These are phyloP conservation scores for Sebastes matsubarae DNA, from an alignment of 2,797 vertebrate genomes.

Conservation along the genomic window DNA sequence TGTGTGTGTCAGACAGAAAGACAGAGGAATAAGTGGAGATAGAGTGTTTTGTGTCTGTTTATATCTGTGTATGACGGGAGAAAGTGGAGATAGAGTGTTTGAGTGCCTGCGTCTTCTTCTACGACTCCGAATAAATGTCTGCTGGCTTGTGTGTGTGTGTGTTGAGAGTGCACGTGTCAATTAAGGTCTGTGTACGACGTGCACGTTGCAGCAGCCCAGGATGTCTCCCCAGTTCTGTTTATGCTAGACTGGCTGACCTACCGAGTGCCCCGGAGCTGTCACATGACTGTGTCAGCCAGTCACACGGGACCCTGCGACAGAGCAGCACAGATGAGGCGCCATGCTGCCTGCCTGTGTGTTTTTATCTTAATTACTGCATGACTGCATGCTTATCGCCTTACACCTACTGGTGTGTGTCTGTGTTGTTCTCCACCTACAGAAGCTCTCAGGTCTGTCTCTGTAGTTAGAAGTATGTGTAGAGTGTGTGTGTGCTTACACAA, in stretches of 20 bases:
- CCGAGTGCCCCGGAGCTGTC: conserved; percentile 50
- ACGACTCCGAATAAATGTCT: conserved; percentile 14
- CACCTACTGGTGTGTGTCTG: background rate
- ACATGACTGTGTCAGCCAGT: conserved; percentile 53
- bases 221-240: conserved; percentile 52
- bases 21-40: background rate
- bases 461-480: background rate
- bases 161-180: background rate
- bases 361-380: conserved; percentile 46
- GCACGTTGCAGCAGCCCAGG: conserved; percentile 5
- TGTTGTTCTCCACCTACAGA: background rate
- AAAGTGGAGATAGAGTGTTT: background rate
- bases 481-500: background rate
- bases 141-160: conserved; percentile 3
- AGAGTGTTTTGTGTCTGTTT: conserved; percentile 22
- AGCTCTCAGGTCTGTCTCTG: background rate
- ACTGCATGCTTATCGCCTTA: background rate
- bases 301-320: conserved; percentile 32
- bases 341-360: conserved; percentile 19
- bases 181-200: background rate
- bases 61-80: background rate
- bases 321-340: conserved; percentile 49
- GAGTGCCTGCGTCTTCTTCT: background rate
- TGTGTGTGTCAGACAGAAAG: background rate
- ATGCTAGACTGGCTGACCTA: conserved; percentile 63